Conservation (phyloP, 2,888 invertebrate species). For the Arrhopalites spinosus region DNA sequence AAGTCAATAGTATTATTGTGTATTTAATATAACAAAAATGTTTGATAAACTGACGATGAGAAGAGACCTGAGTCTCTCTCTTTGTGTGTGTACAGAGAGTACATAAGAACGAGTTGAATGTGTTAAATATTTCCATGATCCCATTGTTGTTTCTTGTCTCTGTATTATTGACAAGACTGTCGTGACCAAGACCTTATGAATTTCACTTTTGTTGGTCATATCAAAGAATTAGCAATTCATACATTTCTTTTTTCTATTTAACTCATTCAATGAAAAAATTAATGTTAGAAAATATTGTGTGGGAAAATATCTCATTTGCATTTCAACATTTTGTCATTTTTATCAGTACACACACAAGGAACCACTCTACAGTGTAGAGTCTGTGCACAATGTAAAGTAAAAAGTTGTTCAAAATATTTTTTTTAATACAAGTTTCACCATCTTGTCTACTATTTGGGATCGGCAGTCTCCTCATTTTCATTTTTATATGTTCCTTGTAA, state of each 20-base stretch:
- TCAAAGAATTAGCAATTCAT: not conserved
- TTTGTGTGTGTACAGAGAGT: not conserved
- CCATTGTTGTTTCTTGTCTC: not conserved
- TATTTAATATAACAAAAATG: too few relatives aligned
- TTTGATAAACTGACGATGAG: too few relatives aligned
- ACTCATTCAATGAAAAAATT: not conserved
- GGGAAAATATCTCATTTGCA: not conserved
- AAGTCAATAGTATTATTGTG: too few relatives aligned
- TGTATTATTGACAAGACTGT: not conserved
- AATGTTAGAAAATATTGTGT: too few relatives aligned
- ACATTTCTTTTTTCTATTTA: not conserved
- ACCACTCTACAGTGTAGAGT: too few relatives aligned
- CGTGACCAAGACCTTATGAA: constrained; percentile 33
- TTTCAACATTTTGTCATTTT: not conserved
- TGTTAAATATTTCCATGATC: not conserved
- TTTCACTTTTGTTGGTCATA: constrained; percentile 16
- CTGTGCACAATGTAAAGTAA: too few relatives aligned
- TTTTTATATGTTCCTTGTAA: too few relatives aligned
- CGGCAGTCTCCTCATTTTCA: too few relatives aligned
- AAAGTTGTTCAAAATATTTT: too few relatives aligned
- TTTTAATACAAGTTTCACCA: too few relatives aligned
- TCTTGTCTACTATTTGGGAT: too few relatives aligned
- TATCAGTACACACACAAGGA: too few relatives aligned
- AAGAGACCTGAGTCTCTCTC: not conserved
- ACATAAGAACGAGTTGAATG: not conserved